Base-by-base conservation (phyloP, 92 coral and sea anemone genomes). In the Isaurus tuberculatus region DNA sequence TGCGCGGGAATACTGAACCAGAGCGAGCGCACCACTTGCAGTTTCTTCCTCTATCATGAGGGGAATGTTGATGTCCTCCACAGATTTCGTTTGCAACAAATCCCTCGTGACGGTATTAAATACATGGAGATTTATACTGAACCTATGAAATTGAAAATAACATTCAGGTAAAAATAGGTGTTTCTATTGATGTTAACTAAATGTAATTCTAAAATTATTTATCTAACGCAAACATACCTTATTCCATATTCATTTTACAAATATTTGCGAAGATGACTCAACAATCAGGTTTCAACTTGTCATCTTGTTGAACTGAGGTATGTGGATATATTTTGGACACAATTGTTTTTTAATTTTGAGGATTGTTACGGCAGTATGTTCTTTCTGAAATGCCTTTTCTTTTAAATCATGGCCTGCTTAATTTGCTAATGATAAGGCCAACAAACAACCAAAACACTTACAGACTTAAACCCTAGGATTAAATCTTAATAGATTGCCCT, bases 1-100 rank as follows among this genome's bases (percentile, higher is more conserved):
- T 82, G 86, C 86, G 79, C 68, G 86, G 86, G 86, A 82, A 82
- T 82, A 82, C 23, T 82, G 79, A 29, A 82, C 86, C 22, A 82
- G 78, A 74, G 79, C 86, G 33, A 82, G 42, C 30, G 79, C 86
- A 48, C 79, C 86, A 3, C 30, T 68, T 7, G 86, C 79, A 31
- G 86, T 82, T 13, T 82, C 86, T 44, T 67, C n/a, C 69, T 69
- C 79, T 8, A 69, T 49, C 30, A 48, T 43, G 26, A 43, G 65
- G 79, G 79, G 86, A 82, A 82, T 82, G 13, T 15, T 28, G 22
- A 82, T 82, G 20, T 67, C 86, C 66, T 82, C 67, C 86, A 48
- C 55, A 8, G 79, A 82, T 68, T 82, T 82, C 2, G 49, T 82
- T 29, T 44, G 34, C 43, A 82, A 40, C 43, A 82, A 82, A 16